Evolutionary conservation across 2,888 invertebrate species (phyloP).

Genomic region (Sialis fuliginosa): DNA sequence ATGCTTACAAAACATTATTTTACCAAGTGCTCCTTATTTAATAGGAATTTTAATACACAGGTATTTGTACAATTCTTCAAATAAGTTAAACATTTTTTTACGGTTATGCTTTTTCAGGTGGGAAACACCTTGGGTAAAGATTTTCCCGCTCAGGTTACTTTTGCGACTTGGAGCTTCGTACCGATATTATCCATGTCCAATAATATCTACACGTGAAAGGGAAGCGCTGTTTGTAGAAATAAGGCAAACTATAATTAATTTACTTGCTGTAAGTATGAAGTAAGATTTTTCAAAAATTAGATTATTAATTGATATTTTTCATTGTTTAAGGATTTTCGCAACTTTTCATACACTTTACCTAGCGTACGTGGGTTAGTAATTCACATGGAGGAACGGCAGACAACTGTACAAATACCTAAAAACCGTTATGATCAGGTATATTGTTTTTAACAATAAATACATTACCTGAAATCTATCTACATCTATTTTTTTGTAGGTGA

Average conservation of each 20-base stretch:
- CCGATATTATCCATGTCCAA: constrained; percentile 70
- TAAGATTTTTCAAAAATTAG: constrained; percentile 6
- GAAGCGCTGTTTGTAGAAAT: constrained; percentile 71
- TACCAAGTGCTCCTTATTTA: constrained; percentile 57
- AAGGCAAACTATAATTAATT: constrained; percentile 75
- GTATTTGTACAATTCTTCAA: constrained; percentile 14
- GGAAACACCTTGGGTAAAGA: constrained; percentile 71
- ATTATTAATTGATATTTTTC: neutral
- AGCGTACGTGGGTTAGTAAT: constrained; percentile 59
- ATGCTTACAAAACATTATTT: constrained; percentile 54
- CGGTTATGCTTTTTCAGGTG: constrained; percentile 25
- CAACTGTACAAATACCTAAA: constrained; percentile 54
- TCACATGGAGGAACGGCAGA: constrained; percentile 67
- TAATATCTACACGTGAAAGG: constrained; percentile 57
- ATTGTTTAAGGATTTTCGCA: constrained; percentile 50
- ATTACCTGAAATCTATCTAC: neutral
- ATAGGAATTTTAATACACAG: constrained; percentile 64
- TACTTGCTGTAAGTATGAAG: constrained; percentile 40
- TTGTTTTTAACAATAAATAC: neutral
- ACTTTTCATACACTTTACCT: constrained; percentile 63
- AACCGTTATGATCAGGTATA: constrained; percentile 49
- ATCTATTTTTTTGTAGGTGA: constrained; percentile 27
- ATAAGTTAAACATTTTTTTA: neutral
- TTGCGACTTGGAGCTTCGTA: constrained; percentile 69
- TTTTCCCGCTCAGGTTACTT: constrained; percentile 55